Evolutionary conservation across 2,113 vertebrate species (phyloP).

Genomic region (Stigmatopora nigra): DNA sequence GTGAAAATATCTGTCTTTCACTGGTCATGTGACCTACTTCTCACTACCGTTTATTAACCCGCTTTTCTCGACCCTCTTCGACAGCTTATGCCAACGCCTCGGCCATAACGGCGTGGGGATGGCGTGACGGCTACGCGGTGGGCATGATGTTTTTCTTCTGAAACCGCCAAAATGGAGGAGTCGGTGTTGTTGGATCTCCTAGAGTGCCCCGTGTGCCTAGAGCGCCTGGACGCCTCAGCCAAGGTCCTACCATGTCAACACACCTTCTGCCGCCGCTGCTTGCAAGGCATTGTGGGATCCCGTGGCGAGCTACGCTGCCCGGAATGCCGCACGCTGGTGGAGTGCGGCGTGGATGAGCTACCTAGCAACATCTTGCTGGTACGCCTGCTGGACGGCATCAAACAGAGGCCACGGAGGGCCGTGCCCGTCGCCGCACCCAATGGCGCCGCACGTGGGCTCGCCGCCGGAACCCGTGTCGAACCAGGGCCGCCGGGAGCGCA

Average conservation of each 20-base stretch:
- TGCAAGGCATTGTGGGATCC: conserved; percentile 90
- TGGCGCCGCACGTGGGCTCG: conserved; percentile 63
- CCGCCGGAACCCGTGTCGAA: conserved; percentile 68
- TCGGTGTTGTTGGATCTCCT: conserved; percentile 92
- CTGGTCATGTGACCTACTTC: conserved; percentile 28
- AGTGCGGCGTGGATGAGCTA: conserved; percentile 87
- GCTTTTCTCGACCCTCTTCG: conserved; percentile 34
- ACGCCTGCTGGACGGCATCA: conserved; percentile 94
- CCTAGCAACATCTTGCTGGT: conserved; percentile 97
- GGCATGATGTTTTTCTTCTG: conserved; percentile 49
- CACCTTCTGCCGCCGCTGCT: conserved; percentile 93
- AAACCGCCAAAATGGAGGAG: conserved; percentile 82
- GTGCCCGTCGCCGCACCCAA: conserved; percentile 59
- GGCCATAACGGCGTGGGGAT: conserved; percentile 84
- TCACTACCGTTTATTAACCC: conserved; percentile 22
- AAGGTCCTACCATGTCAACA: conserved; percentile 98
- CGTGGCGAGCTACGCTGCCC: conserved; percentile 92
- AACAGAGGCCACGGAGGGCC: conserved; percentile 84
- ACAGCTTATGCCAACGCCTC: conserved; percentile 56
- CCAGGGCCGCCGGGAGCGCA: conserved; percentile 73
- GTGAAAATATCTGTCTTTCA: conserved; percentile 13
- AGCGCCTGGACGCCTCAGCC: conserved; percentile 90
- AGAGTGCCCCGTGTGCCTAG: conserved; percentile 95
- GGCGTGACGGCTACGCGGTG: conserved; percentile 72
- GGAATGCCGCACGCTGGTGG: conserved; percentile 91